These are phyloP conservation scores for Formicarius rufipectus DNA, from an alignment of 2,113 vertebrate genomes.

Conservation along the genomic window DNA sequence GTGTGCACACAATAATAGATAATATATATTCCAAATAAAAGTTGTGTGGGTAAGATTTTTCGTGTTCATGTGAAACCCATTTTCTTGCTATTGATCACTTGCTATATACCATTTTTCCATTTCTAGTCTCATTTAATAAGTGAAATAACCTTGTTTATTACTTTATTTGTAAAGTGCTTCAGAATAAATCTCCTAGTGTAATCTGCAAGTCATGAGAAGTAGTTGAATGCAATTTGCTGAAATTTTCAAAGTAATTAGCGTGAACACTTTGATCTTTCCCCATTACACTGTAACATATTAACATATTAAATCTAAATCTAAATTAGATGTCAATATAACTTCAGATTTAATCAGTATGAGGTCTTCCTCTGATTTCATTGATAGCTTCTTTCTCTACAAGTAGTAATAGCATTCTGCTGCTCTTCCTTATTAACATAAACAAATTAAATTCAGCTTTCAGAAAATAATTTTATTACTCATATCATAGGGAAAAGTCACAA, in stretches of 20 bases:
- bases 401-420: not conserved
- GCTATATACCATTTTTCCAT: not conserved
- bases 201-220: not conserved
- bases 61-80: not conserved
- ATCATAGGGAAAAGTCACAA: not conserved
- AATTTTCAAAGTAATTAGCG: constrained; percentile 4
- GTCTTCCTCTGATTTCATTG: constrained; percentile 5
- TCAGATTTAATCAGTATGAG: constrained; percentile 32
- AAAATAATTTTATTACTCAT: not conserved
- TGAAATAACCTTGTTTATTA: not conserved
- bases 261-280: not conserved
- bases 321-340: constrained; percentile 27
- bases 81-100: not conserved
- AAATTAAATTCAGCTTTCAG: constrained; percentile 24
- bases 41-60: not conserved
- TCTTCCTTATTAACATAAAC: constrained; percentile 15
- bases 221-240: not conserved
- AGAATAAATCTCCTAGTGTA: not conserved
- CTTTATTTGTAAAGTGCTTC: not conserved
- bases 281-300: not conserved
- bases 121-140: not conserved
- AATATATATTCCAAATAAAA: not conserved
- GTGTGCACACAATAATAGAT: not conserved
- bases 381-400: not conserved
- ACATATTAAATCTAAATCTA: constrained; percentile 37